Conservation (phyloP, 2,113 vertebrate genomes). For the Uria lomvia region DNA sequence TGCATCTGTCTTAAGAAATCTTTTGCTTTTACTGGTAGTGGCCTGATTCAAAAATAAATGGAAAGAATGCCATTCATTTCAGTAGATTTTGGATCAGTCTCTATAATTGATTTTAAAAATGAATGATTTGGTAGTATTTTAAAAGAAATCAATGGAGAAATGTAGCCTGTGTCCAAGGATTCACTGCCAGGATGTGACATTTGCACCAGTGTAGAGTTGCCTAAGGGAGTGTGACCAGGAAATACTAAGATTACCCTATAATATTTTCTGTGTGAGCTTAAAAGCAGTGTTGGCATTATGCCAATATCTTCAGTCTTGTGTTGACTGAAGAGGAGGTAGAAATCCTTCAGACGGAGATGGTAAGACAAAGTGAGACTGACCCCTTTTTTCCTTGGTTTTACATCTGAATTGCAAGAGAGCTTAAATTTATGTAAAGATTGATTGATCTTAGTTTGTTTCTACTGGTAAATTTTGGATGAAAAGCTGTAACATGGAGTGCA, state of each 20-base stretch:
- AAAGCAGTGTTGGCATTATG: slow-evolving; percentile 44
- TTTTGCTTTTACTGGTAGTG: not conserved
- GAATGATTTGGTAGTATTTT: slow-evolving; percentile 20
- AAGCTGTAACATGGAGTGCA: not conserved
- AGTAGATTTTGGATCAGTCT: not conserved
- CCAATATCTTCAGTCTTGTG: not conserved
- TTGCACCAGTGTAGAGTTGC: slow-evolving; percentile 5
- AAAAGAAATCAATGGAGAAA: not conserved
- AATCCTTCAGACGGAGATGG: not conserved
- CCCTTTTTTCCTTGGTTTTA: not conserved
- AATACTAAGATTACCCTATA: slow-evolving; percentile 19
- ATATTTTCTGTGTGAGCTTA: slow-evolving; percentile 43
- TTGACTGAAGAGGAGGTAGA: not conserved
- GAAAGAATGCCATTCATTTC: not conserved
- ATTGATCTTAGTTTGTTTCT: not conserved
- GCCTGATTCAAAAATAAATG: not conserved
- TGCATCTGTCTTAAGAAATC: not conserved
- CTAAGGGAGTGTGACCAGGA: slow-evolving; percentile 28
- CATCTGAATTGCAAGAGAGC: not conserved
- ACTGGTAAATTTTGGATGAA: not conserved
- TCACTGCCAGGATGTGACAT: not conserved
- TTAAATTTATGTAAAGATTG: not conserved
- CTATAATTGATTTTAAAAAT: not conserved
- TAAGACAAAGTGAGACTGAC: not conserved
- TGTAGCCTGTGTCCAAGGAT: not conserved